phyloP scores from a whole-genome alignment of 2,888 invertebrate species.

The Adela reaumurella region DNA sequence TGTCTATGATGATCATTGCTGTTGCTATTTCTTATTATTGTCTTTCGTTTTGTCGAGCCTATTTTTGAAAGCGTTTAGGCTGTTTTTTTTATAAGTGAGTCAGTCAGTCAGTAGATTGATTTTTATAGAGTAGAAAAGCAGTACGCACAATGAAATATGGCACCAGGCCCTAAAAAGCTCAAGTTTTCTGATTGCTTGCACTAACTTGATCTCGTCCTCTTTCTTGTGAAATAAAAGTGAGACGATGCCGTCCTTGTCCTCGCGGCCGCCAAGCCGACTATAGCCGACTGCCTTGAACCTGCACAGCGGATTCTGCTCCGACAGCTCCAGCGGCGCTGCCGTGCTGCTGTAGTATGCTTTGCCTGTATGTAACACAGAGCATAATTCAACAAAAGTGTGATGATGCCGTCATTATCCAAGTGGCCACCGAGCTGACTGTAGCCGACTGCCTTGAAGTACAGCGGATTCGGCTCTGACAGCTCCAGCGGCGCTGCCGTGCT shows the following conservation, averaged over 20 bases:
- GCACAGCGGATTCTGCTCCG: constrained; percentile 86
- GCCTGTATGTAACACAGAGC: too few species aligned
- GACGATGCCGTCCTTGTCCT: constrained; percentile 89
- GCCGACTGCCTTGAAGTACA: constrained; percentile 93
- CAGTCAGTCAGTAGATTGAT: too few species aligned
- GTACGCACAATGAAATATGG: too few species aligned
- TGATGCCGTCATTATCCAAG: constrained; percentile 88
- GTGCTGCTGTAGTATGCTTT: constrained; percentile 76
- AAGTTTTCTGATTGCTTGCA: too few species aligned
- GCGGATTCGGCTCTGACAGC: constrained; percentile 83
- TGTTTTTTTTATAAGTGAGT: too few species aligned
- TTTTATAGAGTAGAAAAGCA: too few species aligned
- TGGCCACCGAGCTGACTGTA: constrained; percentile 84
- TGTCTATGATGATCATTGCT: too few species aligned
- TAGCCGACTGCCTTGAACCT: constrained; percentile 95
- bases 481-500: constrained; percentile 75
- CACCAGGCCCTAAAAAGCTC: too few species aligned
- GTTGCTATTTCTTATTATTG: too few species aligned
- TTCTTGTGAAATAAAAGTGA: constrained; percentile 81
- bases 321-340: constrained; percentile 77
- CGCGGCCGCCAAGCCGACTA: constrained; percentile 78
- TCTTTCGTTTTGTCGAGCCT: too few species aligned
- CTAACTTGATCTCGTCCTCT: constrained; percentile 72
- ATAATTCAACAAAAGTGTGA: constrained; percentile 83
- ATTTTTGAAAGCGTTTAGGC: too few species aligned